These are phyloP conservation scores for Odontocolon sp. DNA, from an alignment of 2,888 invertebrate species.

Conservation along the genomic window DNA sequence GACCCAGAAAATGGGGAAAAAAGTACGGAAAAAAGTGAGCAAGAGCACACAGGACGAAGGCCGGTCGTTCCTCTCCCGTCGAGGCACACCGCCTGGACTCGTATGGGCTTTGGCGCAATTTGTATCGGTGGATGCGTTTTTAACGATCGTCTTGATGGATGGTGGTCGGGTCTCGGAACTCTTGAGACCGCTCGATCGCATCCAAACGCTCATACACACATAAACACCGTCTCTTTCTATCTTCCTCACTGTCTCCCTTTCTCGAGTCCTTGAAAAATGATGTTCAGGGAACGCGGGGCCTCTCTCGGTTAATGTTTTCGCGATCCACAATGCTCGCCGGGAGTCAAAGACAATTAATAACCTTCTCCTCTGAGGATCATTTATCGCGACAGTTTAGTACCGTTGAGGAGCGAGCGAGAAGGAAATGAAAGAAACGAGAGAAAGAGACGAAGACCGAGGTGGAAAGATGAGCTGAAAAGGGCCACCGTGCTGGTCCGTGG, in stretches of 20 bases:
- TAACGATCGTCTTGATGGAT: conserved; percentile 67
- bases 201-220: conserved; percentile 47
- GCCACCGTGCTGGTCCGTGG: conserved; percentile 50
- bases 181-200: conserved; percentile 55
- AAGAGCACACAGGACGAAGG: conserved; percentile 30
- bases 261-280: conserved; percentile 77
- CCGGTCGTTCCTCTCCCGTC: conserved; percentile 44
- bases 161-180: conserved; percentile 49
- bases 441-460: conserved; percentile 19
- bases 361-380: conserved; percentile 77
- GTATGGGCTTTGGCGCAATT: conserved; percentile 59
- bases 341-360: conserved; percentile 80
- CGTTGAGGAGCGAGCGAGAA: conserved; percentile 48
- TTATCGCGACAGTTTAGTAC: conserved; percentile 80
- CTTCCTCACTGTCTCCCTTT: conserved; percentile 31
- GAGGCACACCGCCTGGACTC: conserved; percentile 1
- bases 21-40: not conserved
- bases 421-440: conserved; percentile 7
- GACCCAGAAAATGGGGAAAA: conserved; percentile 30
- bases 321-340: conserved; percentile 76
- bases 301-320: conserved; percentile 78
- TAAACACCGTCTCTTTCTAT: conserved; percentile 12
- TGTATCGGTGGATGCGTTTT: conserved; percentile 64
- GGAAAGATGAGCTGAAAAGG: conserved; percentile 47
- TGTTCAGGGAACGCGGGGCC: conserved; percentile 66